These are phyloP conservation scores for Drosophila nigricruria DNA, from an alignment of 2,888 invertebrate species.

Conservation along the genomic window DNA sequence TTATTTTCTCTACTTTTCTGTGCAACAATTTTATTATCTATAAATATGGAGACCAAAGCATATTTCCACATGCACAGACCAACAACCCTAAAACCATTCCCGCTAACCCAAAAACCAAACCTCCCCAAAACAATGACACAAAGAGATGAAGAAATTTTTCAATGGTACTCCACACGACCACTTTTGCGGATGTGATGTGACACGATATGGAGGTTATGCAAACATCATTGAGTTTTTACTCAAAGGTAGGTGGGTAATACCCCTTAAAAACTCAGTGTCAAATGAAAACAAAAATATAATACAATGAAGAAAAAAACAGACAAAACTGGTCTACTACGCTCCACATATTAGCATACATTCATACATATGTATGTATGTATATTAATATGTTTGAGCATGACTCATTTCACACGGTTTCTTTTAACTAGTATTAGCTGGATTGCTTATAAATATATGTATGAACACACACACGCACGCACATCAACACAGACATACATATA, in stretches of 20 bases:
- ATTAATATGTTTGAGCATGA: slow-evolving; percentile 27
- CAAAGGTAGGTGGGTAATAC: slow-evolving; percentile 61
- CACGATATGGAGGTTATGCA: slow-evolving; percentile 45
- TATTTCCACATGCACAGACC: background rate
- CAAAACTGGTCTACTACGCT: slow-evolving; percentile 33
- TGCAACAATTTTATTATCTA: too few species aligned
- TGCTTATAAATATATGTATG: slow-evolving; percentile 10
- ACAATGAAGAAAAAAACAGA: slow-evolving; percentile 7
- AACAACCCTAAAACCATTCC: slow-evolving; percentile 14
- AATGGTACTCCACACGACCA: slow-evolving; percentile 26
- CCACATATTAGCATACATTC: slow-evolving; percentile 11
- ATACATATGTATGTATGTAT: background rate
- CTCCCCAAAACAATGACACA: slow-evolving; percentile 74
- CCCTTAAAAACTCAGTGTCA: slow-evolving; percentile 34
- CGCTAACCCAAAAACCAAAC: slow-evolving; percentile 13
- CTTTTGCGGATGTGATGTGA: slow-evolving; percentile 23
- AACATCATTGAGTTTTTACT: slow-evolving; percentile 39
- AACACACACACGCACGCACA: background rate
- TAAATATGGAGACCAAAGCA: too few species aligned
- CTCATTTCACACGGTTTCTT: slow-evolving; percentile 50
- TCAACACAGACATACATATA: background rate
- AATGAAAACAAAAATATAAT: slow-evolving; percentile 9
- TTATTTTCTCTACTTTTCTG: background rate
- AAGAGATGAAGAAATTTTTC: slow-evolving; percentile 76
- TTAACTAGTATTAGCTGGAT: slow-evolving; percentile 44